Conservation (phyloP, 1,140 invertebrate genomes). For the Hormaphis cornu region DNA sequence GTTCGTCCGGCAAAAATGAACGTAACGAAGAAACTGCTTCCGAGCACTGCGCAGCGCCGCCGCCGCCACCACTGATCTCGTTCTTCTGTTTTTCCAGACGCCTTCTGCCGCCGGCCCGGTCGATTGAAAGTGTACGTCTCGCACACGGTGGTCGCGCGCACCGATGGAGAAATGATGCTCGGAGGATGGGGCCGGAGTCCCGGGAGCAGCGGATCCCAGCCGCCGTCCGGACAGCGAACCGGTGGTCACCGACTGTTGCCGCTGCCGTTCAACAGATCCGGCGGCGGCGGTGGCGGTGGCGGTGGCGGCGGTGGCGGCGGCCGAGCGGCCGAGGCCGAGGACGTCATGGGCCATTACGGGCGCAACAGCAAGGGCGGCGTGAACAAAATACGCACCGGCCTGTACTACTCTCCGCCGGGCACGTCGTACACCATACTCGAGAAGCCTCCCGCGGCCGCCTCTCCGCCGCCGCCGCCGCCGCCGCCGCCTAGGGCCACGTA, state of each 20-base stretch:
- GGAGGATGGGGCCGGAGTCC: constrained; percentile 38
- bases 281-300: background rate
- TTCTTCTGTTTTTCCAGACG: too few species aligned
- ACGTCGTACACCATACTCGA: constrained; percentile 78
- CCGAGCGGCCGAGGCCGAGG: constrained; percentile 44
- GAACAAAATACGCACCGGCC: constrained; percentile 36
- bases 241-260: constrained; percentile 31
- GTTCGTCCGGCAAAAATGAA: too few species aligned
- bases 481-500: constrained; percentile 47
- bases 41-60: too few species aligned
- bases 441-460: constrained; percentile 55
- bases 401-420: constrained; percentile 51
- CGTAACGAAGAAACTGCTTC: too few species aligned
- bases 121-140: too few species aligned
- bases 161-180: constrained; percentile 24
- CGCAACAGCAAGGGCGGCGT: constrained; percentile 41
- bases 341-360: constrained; percentile 42
- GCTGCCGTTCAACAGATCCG: constrained; percentile 20
- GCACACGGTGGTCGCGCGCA: background rate
- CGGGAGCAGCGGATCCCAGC: constrained; percentile 28
- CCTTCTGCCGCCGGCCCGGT: too few species aligned
- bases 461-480: constrained; percentile 49
- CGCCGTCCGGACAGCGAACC: constrained; percentile 13
- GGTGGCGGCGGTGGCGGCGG: background rate
- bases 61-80: too few species aligned